Conservation (phyloP, 2,888 invertebrate species). For the Agonopterix alstromeriana region DNA sequence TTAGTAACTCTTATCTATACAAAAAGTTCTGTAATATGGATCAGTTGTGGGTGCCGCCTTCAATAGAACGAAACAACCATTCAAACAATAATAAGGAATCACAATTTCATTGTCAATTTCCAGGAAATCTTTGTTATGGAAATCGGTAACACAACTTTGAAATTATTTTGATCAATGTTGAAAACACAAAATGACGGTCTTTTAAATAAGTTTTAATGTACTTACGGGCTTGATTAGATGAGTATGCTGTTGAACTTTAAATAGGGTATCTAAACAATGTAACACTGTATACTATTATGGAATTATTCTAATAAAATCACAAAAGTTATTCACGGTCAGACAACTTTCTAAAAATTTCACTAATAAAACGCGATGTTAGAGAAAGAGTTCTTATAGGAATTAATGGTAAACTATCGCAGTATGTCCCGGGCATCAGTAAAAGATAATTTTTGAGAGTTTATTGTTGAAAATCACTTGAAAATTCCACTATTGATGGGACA, state of each 20-base stretch:
- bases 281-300: conserved; percentile 16
- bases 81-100: too few species aligned
- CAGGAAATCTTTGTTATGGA: too few species aligned
- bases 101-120: too few species aligned
- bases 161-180: neutral
- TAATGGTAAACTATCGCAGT: neutral
- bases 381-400: neutral
- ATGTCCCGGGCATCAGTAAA: too few species aligned
- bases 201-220: neutral
- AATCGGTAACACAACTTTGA: neutral
- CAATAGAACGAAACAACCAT: too few species aligned
- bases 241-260: conserved; percentile 43
- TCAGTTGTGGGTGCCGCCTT: too few species aligned
- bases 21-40: too few species aligned
- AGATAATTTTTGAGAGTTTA: too few species aligned
- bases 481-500: conserved; percentile 4
- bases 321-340: conserved; percentile 13
- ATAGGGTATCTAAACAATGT: conserved; percentile 37
- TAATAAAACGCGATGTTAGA: neutral
- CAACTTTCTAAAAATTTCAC: conserved; percentile 4
- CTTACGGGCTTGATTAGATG: neutral
- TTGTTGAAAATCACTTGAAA: conserved; percentile 3
- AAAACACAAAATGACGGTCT: neutral
- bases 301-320: conserved; percentile 25
- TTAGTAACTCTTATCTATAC: too few species aligned